Evolutionary conservation across 1,140 invertebrate genomes (phyloP), one percentile per base, ranked within the genome.

Genomic region (Bradysia coprophila): DNA sequence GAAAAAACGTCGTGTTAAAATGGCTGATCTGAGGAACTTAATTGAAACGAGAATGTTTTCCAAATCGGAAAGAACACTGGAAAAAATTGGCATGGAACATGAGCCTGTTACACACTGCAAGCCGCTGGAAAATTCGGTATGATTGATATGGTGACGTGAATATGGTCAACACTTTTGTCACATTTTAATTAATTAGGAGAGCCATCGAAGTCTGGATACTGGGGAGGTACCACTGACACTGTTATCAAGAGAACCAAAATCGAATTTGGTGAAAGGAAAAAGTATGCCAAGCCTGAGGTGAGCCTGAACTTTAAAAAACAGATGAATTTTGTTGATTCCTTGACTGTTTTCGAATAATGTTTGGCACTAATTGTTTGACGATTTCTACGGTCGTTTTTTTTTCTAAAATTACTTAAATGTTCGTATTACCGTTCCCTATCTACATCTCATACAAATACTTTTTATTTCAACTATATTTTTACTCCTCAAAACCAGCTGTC

Each of bases 251-350:
- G 52, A 55, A 18, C 56, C 57, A 10, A 58, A 73, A 1, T 78
- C 75, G 43, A 84, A 82, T 61, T 64, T 92, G 22, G 78, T 89
- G 36, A 89, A 91, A 70, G 89, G 88, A 38, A 92, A 91, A 65
- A 91, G 86, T 66, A 91, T 93, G 86, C 89, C 89, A 5, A 91
- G 87, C 61, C 64, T 93, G 38, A 92, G 86, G 87, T 90, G 70
- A 62, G 62, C n/a, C n/a, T n/a, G n/a, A n/a, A n/a, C n/a, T n/a
- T n/a, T n/a, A n/a, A n/a, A n/a, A n/a, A n/a, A n/a, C n/a, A n/a
- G n/a, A n/a, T n/a, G n/a, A n/a, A n/a, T n/a, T n/a, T n/a, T n/a
- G n/a, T n/a, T n/a, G n/a, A n/a, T n/a, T n/a, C n/a, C n/a, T n/a
- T n/a, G n/a, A n/a, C n/a, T n/a, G n/a, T n/a, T n/a, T n/a, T n/a